A percentile compares a stretch with the other conserved stretches of the same genome.
Evolutionary conservation across 2,113 vertebrate species (phyloP).

Genomic region (Takifugu flavidus): DNA sequence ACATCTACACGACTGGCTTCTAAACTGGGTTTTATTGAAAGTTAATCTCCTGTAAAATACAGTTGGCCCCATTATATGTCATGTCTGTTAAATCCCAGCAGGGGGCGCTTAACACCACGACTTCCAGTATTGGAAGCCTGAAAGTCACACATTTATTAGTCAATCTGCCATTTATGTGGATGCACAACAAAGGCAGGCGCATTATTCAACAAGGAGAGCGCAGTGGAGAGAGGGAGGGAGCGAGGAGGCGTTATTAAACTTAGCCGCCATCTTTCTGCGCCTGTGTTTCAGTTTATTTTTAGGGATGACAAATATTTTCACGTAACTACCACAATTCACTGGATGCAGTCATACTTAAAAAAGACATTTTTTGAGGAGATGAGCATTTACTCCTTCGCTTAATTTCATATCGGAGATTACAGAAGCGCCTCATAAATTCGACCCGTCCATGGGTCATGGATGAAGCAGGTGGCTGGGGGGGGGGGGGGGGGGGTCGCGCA

Average conservation of each 20-base stretch:
- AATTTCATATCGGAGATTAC: conserved; percentile 20
- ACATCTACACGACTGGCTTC: too few relatives aligned
- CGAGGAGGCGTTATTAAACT: conserved; percentile 14
- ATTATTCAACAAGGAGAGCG: neutral
- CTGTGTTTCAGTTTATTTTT: conserved; percentile 24
- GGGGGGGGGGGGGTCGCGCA: conserved; percentile 11
- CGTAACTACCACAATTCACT: conserved; percentile 23
- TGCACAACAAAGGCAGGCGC: conserved; percentile 6
- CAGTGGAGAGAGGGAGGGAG: neutral
- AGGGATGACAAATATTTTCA: conserved; percentile 27
- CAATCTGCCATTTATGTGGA: conserved; percentile 25
- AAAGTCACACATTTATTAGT: conserved; percentile 19
- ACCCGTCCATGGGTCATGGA: conserved; percentile 32
- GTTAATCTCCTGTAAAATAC: conserved; percentile 3
- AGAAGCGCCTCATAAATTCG: conserved; percentile 23
- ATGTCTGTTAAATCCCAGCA: conserved; percentile 37
- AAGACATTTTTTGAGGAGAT: neutral
- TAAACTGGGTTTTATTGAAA: too few relatives aligned
- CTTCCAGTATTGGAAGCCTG: conserved; percentile 8
- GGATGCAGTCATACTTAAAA: neutral
- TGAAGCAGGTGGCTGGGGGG: conserved; percentile 49
- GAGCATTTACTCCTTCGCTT: conserved; percentile 30
- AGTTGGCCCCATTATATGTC: conserved; percentile 2
- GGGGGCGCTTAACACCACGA: conserved; percentile 47
- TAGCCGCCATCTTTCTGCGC: conserved; percentile 8